Evolutionary conservation across 2,113 vertebrate species (phyloP), one percentile per base, ranked within the genome.

Genomic region (Coreoperca whiteheadi): DNA sequence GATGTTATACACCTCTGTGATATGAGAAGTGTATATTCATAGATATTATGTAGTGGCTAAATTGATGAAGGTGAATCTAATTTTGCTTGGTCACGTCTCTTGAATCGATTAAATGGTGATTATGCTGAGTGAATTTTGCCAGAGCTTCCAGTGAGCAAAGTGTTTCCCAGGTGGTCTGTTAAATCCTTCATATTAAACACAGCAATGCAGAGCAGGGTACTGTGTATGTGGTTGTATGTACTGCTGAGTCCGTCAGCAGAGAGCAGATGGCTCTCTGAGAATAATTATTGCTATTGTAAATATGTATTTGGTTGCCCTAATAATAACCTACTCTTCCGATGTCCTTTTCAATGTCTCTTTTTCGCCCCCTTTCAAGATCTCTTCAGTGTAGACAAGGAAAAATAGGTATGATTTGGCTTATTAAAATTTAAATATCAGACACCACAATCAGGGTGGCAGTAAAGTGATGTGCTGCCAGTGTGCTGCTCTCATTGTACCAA

Each of bases 251-350:
- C 68, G 30, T 74, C 72, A 64, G 71, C 66, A 76, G 32, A 75
- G 56, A 71, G 68, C 72, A 85, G 72, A 86, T 85, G 70, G 75
- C 80, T 88, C 60, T 78, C 50, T 77, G 78, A 83, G 67, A 74
- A 72, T 88, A 77, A 83, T 85, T 86, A 57, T 43, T 79, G 50
- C 59, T 89, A 32, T 71, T 79, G 56, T 64, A 43, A 59, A 66
- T 74, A 88, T 88, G 43, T 81, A 57, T 74, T 78, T 78, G 50
- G 28, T 57, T 41, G 37, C 41, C 28, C 59, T 79, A 82, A 85
- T 84, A 57, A 77, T 59, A 89, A 68, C 63, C 28, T 21, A 74
- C 51, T 51, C 56, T 67, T 82, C 59, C 60, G 48, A 39, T 43
- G 51, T 48, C 48, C 4, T 12, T 11, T 37, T 53, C 14, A 63